Evolutionary conservation across 1,140 invertebrate genomes (phyloP).

Genomic region (Rhyacophila brunnea): DNA sequence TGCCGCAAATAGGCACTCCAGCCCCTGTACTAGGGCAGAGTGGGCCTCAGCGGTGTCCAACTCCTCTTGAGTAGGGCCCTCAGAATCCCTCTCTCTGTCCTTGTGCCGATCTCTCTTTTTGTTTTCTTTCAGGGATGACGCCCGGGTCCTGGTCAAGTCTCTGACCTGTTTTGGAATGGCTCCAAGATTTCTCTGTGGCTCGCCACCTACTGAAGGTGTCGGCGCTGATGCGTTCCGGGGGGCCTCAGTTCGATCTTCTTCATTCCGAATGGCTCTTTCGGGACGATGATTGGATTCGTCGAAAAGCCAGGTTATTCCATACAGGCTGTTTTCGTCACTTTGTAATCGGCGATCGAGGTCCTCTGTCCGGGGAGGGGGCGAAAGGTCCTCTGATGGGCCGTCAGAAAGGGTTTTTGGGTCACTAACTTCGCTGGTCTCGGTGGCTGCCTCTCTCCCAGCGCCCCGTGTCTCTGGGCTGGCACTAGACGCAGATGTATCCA

Average conservation of each 20-base stretch:
- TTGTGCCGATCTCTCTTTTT: constrained; percentile 51
- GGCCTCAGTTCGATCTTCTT: constrained; percentile 13
- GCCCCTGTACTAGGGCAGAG: constrained; percentile 51
- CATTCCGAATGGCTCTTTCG: constrained; percentile 38
- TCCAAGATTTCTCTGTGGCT: constrained; percentile 62
- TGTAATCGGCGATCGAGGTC: constrained; percentile 28
- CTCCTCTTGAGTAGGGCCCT: constrained; percentile 31
- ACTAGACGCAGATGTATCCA: constrained; percentile 58
- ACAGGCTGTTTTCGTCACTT: constrained; percentile 48
- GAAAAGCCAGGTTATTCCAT: constrained; percentile 52
- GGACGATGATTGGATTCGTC: constrained; percentile 36
- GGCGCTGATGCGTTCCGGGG: constrained; percentile 39
- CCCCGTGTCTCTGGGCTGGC: constrained; percentile 55
- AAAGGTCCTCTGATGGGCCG: constrained; percentile 25
- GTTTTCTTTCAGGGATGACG: constrained; percentile 53
- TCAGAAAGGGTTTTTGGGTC: constrained; percentile 30
- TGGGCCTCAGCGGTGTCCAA: constrained; percentile 52
- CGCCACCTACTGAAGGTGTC: constrained; percentile 44
- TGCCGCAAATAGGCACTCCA: constrained; percentile 52
- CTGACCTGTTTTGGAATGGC: constrained; percentile 71
- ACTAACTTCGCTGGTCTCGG: constrained; percentile 37
- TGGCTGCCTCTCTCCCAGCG: constrained; percentile 43
- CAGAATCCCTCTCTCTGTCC: constrained; percentile 46
- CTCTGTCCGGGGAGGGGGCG: constrained; percentile 22
- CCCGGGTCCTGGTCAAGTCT: constrained; percentile 49